Evolutionary conservation across 2,797 vertebrate genomes (phyloP).

Genomic region (Chloroceryle inda): DNA sequence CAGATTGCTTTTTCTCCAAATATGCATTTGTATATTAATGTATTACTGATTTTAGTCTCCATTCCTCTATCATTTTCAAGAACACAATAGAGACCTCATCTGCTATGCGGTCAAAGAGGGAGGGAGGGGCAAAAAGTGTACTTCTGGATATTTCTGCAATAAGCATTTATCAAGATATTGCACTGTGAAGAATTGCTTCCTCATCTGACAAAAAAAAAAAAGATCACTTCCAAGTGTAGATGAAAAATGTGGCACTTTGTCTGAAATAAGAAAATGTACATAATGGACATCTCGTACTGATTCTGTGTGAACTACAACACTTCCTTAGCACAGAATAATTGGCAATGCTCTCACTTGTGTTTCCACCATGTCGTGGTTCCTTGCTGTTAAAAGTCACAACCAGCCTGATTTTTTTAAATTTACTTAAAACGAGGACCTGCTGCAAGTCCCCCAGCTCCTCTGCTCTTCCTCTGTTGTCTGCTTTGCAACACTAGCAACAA

Average conservation of each 20-base stretch:
- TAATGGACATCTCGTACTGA: background rate
- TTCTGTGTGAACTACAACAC: background rate
- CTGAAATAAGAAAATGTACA: background rate
- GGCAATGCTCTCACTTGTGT: background rate
- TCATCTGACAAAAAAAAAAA: constrained; percentile 43
- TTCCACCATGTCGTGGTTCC: background rate
- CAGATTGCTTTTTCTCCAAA: background rate
- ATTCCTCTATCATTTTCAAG: background rate
- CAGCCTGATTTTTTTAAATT: background rate
- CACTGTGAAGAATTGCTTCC: constrained; percentile 47
- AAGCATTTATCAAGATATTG: constrained; percentile 61
- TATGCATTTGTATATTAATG: background rate
- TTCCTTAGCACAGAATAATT: background rate
- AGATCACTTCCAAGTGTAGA: constrained; percentile 39
- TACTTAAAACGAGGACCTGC: background rate
- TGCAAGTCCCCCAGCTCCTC: background rate
- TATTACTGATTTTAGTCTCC: background rate
- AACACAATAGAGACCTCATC: background rate
- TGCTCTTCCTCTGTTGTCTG: background rate
- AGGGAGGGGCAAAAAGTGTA: background rate
- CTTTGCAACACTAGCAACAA: background rate
- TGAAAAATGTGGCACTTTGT: constrained; percentile 45
- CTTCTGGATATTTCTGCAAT: constrained; percentile 33
- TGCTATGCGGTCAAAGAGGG: background rate
- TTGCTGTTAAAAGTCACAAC: background rate